Evolutionary conservation across 2,113 vertebrate genomes (phyloP).

Genomic region (Melospiza georgiana): DNA sequence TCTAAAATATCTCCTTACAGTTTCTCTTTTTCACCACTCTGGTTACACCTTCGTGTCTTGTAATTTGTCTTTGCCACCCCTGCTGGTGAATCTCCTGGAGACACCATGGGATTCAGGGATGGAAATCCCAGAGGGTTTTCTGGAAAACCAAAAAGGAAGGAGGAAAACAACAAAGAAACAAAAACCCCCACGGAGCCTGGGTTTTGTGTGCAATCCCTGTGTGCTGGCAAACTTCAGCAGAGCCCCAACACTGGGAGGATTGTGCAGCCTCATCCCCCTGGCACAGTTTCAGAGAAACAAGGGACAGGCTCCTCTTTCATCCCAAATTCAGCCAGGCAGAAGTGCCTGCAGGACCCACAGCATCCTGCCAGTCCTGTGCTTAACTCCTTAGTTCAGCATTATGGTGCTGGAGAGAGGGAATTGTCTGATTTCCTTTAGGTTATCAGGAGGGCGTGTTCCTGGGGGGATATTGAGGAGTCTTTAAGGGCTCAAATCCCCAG

Average conservation of each 20-base stretch:
- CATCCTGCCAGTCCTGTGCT: neutral
- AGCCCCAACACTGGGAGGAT: neutral
- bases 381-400: neutral
- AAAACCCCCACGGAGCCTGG: neutral
- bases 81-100: neutral
- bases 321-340: neutral
- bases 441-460: too few relatives aligned
- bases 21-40: neutral
- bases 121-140: neutral
- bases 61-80: neutral
- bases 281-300: neutral
- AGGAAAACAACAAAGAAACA: neutral
- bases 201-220: neutral
- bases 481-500: neutral
- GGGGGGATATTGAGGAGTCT: too few relatives aligned
- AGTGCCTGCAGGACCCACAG: neutral
- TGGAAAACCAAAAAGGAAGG: neutral
- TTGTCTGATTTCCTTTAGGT: neutral
- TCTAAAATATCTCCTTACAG: too few relatives aligned
- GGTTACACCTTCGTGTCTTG: neutral
- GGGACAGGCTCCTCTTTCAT: neutral
- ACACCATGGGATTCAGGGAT: neutral
- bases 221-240: neutral
- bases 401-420: fast-evolving
- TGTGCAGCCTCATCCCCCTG: neutral